Evolutionary conservation across 2,888 invertebrate genomes (phyloP).

Genomic region (Carterocephalus palaemon): DNA sequence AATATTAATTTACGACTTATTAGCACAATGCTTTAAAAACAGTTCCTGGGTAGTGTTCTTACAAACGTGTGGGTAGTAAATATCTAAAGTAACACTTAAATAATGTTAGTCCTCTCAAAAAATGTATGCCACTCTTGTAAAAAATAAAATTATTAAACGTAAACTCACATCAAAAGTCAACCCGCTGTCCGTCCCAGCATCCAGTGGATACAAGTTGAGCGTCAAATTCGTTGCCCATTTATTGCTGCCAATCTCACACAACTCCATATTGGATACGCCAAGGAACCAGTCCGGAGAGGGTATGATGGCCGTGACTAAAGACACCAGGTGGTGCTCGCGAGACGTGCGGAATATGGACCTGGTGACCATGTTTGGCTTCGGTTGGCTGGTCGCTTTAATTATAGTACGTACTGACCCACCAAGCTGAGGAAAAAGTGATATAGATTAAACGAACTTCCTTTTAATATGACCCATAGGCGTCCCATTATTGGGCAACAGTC

Average conservation of each 20-base stretch:
- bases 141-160: constrained; percentile 16
- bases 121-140: too few relatives aligned
- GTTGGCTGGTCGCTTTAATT: constrained; percentile 61
- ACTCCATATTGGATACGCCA: constrained; percentile 91
- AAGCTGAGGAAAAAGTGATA: constrained; percentile 40
- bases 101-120: too few relatives aligned
- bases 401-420: constrained; percentile 57
- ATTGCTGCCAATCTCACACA: constrained; percentile 87
- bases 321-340: constrained; percentile 57
- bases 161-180: constrained; percentile 88
- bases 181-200: constrained; percentile 97
- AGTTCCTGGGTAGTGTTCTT: too few relatives aligned
- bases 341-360: constrained; percentile 57
- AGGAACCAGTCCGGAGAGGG: constrained; percentile 97
- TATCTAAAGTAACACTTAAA: too few relatives aligned
- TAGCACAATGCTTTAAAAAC: too few relatives aligned
- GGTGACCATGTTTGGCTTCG: constrained; percentile 49
- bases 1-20: too few relatives aligned
- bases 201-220: constrained; percentile 94
- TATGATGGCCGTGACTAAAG: constrained; percentile 59
- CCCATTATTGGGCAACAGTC: too few relatives aligned
- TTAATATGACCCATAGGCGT: too few relatives aligned
- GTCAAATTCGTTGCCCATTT: constrained; percentile 88
- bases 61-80: too few relatives aligned
- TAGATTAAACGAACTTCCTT: neutral